These are phyloP conservation scores for Drosophila ezoana DNA, from an alignment of 2,888 invertebrate genomes.

Conservation along the genomic window DNA sequence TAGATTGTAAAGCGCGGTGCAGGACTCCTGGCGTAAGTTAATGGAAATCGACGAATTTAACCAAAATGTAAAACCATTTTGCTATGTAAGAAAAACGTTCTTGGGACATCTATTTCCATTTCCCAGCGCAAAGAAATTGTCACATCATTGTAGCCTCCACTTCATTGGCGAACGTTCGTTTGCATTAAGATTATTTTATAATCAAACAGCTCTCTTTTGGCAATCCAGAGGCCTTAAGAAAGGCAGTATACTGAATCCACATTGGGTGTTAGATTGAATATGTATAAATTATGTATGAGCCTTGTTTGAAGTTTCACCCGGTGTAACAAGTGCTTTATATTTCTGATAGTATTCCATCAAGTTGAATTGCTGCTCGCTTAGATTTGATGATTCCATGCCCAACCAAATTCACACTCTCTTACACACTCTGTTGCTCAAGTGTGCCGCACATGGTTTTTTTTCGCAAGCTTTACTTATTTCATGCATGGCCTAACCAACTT, in stretches of 20 bases:
- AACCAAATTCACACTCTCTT: constrained; percentile 82
- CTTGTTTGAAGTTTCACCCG: too few relatives aligned
- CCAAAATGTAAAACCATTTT: not conserved
- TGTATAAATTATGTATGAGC: too few relatives aligned
- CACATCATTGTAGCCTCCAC: not conserved
- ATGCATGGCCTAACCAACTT: constrained; percentile 50
- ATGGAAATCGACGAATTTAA: not conserved
- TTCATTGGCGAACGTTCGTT: too few relatives aligned
- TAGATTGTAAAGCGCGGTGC: not conserved
- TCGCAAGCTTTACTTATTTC: constrained; percentile 40
- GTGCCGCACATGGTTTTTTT: constrained; percentile 37
- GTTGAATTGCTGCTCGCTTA: constrained; percentile 2
- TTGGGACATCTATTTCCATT: not conserved
- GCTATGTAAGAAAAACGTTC: not conserved
- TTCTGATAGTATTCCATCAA: not conserved
- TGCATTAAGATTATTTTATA: too few relatives aligned
- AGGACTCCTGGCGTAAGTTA: not conserved
- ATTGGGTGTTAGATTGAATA: too few relatives aligned
- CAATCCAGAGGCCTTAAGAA: too few relatives aligned
- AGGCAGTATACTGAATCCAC: too few relatives aligned
- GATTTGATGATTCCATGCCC: constrained; percentile 36
- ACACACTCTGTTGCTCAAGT: constrained; percentile 40
- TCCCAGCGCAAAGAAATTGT: not conserved
- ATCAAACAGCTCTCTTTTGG: too few relatives aligned
- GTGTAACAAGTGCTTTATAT: too few relatives aligned